A percentile compares a stretch with the other conserved stretches of the same genome.
These are phyloP conservation scores for Cerceris ruficornis DNA, from an alignment of 2,888 invertebrate species.

Conservation along the genomic window DNA sequence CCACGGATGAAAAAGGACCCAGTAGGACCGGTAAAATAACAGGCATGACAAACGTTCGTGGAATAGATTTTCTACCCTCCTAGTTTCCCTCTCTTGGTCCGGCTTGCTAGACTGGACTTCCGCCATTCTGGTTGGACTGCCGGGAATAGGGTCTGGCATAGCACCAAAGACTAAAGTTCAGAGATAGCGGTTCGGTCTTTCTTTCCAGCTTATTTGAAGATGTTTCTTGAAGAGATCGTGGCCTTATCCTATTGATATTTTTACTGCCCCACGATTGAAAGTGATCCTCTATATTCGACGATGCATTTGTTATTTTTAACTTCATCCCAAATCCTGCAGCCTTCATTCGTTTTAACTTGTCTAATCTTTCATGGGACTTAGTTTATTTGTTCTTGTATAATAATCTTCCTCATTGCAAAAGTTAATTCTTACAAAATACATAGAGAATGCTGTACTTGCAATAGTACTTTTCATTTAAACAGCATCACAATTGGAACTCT, in stretches of 20 bases:
- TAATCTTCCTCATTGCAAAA: no score
- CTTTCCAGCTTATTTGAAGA: constrained; percentile 44
- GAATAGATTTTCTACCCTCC: constrained; percentile 69
- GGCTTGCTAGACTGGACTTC: constrained; percentile 75
- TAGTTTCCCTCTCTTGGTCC: constrained; percentile 18
- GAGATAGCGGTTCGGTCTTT: constrained; percentile 39
- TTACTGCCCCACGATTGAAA: background rate
- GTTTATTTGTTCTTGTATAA: no score
- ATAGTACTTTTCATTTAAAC: no score
- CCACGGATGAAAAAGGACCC: constrained; percentile 64
- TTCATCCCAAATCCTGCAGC: no score
- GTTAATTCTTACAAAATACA: no score
- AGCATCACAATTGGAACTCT: no score
- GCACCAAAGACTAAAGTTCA: constrained; percentile 48
- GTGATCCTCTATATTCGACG: no score
- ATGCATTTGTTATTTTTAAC: no score
- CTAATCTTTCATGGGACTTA: no score
- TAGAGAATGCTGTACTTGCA: no score
- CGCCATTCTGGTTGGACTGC: constrained; percentile 63
- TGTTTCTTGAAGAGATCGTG: constrained; percentile 14
- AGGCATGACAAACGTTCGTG: constrained; percentile 70
- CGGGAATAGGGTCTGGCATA: constrained; percentile 52
- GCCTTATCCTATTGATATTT: constrained; percentile 33
- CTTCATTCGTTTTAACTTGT: no score
- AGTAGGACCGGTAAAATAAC: constrained; percentile 68